Evolutionary conservation across 2,888 invertebrate species (phyloP).

Genomic region (Ichneumoninae sp.): DNA sequence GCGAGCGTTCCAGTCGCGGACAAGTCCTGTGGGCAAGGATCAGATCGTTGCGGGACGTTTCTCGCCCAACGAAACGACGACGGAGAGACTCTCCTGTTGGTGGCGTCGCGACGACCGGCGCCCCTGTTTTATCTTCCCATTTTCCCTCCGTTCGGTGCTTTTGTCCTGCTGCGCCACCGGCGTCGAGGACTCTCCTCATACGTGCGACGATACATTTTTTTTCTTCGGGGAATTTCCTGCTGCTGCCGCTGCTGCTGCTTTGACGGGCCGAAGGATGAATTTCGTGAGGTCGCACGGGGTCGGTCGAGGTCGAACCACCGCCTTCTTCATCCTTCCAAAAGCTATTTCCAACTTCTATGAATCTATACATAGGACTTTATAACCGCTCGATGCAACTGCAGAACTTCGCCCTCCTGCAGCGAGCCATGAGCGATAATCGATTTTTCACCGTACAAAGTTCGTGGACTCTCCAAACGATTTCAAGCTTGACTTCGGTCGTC

Average conservation of each 20-base stretch:
- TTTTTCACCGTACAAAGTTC: constrained; percentile 32
- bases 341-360: constrained; percentile 37
- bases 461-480: constrained; percentile 14
- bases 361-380: neutral
- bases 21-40: constrained; percentile 56
- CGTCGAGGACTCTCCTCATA: constrained; percentile 10
- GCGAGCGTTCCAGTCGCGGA: constrained; percentile 1
- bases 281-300: constrained; percentile 46
- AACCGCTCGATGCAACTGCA: constrained; percentile 33
- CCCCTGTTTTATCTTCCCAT: constrained; percentile 47
- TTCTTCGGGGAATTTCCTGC: neutral
- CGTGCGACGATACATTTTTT: neutral
- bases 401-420: constrained; percentile 10
- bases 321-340: constrained; percentile 12
- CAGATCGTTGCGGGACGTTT: constrained; percentile 50
- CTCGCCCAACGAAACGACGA: constrained; percentile 5
- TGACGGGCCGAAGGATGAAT: neutral
- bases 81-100: constrained; percentile 33
- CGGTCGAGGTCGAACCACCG: constrained; percentile 42
- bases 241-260: neutral
- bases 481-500: neutral
- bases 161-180: constrained; percentile 53
- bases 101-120: constrained; percentile 53
- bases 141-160: constrained; percentile 40
- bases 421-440: constrained; percentile 52